Base-by-base conservation (phyloP, 2,888 invertebrate species). In the Oxycera nigricornis region DNA sequence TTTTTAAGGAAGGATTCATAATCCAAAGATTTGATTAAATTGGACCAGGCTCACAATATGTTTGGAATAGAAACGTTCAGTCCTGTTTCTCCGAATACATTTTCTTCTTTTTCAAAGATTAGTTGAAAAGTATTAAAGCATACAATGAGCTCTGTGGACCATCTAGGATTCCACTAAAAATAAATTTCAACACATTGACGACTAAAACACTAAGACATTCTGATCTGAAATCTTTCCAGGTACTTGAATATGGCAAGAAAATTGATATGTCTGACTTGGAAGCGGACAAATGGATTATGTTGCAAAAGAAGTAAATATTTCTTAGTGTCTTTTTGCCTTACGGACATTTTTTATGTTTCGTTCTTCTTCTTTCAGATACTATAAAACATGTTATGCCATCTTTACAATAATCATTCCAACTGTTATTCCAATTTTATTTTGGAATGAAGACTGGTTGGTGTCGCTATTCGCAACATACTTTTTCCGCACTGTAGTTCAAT, bases 231-330 rank as follows among this genome's bases (percentile, higher is more conserved):
- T 52, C 2, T 24, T 55, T 72, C 2, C 46, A 80, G 79, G 79
- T 96, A n/a, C 90, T 91, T 77, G 88, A 86, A 52, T 94, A 93
- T 81, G 95, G 96, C 17, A 91, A 91, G 76, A 86, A 88, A 2
- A 88, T 96, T 4, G 94, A 96, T 82, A 90, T 95, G 89, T 91
- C 90, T 1, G 96, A 96, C 82, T 85, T 96, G 52, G 90, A 91
- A 76, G 88, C 88, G 50, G 96, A 96, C 83, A 91, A 91, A 6
- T 90, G 96, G 31, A 91, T 95, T 17, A 89, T 89, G 84, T 92
- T 93, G 83, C 96, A 96, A 84, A 91, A 90, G 83, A 92, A 88
- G 94, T 95, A 85, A 86, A 35, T 7, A 35, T 14, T 59, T 59
- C 59, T 59, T 3, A 22, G 24, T 22, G 9, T n/a, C n/a, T n/a